These are phyloP conservation scores for Ailuropoda melanoleuca DNA, from an alignment of 2,113 vertebrate species.

Conservation along the genomic window DNA sequence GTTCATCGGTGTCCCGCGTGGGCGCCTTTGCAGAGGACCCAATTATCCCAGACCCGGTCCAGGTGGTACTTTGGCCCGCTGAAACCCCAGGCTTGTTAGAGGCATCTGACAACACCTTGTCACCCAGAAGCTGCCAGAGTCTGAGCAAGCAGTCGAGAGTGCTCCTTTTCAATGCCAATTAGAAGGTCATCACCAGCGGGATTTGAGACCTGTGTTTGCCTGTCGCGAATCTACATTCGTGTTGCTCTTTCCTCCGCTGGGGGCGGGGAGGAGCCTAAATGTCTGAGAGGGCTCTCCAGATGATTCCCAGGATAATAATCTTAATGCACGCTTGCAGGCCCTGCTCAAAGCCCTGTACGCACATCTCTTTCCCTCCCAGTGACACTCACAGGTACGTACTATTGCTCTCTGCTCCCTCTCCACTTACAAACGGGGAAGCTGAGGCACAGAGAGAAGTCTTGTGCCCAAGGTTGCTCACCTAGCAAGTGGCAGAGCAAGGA, in stretches of 20 bases:
- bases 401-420: not conserved
- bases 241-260: not conserved
- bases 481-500: not conserved
- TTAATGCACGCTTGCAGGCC: fast-evolving
- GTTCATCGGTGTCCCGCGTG: fast-evolving
- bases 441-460: not conserved
- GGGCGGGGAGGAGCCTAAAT: fast-evolving
- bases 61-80: fast-evolving
- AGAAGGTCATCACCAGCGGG: fast-evolving
- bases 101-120: not conserved
- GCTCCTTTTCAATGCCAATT: not conserved
- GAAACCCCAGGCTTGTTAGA: not conserved
- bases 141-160: not conserved
- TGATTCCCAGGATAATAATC: fast-evolving
- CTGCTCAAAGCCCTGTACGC: not conserved
- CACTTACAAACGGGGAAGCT: not conserved
- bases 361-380: not conserved
- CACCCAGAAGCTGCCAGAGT: not conserved
- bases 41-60: not conserved
- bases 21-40: not conserved
- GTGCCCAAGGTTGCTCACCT: not conserved
- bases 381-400: fast-evolving
- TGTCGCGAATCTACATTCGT: not conserved
- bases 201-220: not conserved
- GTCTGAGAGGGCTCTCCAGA: fast-evolving